A percentile compares a stretch with the other conserved stretches of the same genome.
Evolutionary conservation across 2,888 invertebrate genomes (phyloP).

Genomic region (Xiphydria camelus): DNA sequence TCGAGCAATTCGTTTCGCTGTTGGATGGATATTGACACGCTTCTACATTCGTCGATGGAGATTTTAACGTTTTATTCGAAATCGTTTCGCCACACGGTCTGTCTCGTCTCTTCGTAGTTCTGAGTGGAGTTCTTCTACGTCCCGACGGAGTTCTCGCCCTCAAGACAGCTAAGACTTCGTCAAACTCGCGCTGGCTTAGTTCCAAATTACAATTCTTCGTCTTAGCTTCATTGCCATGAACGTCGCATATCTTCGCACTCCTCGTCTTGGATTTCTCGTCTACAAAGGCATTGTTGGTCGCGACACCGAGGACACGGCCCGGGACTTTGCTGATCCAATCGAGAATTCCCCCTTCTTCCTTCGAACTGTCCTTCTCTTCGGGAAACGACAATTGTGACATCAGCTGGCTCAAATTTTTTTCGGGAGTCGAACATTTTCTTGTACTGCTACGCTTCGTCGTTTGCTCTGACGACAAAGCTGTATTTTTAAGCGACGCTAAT

Average conservation of each 20-base stretch:
- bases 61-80: slow-evolving; percentile 2
- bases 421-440: background rate
- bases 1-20: slow-evolving; percentile 11
- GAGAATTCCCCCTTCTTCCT: slow-evolving; percentile 43
- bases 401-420: slow-evolving; percentile 26
- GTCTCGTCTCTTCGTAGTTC: slow-evolving; percentile 34
- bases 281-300: slow-evolving; percentile 35
- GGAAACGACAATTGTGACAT: slow-evolving; percentile 47
- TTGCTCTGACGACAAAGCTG: no score
- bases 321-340: slow-evolving; percentile 49
- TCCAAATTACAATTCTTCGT: slow-evolving; percentile 54
- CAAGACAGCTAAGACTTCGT: slow-evolving; percentile 56
- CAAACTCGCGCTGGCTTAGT: slow-evolving; percentile 55
- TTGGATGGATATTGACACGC: slow-evolving; percentile 18
- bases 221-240: slow-evolving; percentile 30
- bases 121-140: slow-evolving; percentile 31
- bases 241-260: slow-evolving; percentile 22
- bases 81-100: slow-evolving; percentile 42
- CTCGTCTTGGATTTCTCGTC: slow-evolving; percentile 31
- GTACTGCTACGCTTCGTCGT: background rate
- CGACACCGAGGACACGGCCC: slow-evolving; percentile 43
- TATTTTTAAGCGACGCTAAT: no score
- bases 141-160: slow-evolving; percentile 47
- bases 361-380: slow-evolving; percentile 33
- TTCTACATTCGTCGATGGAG: slow-evolving; percentile 2